A percentile compares a stretch with the other conserved stretches of the same genome.
Conservation (phyloP, 2,113 vertebrate genomes). For the Eulemur macaco region DNA sequence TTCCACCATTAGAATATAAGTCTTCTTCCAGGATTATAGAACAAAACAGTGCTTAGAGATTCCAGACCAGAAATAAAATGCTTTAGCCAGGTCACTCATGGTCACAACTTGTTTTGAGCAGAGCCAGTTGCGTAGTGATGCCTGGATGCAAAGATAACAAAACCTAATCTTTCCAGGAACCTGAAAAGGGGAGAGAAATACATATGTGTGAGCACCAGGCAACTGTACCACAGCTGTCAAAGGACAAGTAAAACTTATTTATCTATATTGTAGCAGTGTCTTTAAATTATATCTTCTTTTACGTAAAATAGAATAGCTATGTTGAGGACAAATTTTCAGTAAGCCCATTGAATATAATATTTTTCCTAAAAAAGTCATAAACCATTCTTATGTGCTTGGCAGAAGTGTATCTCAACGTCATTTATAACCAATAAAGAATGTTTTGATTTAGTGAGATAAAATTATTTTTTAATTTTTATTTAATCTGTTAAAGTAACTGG, state of each 20-base stretch:
- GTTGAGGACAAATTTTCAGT: slow-evolving; percentile 21
- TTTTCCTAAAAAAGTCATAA: background rate
- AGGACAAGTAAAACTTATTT: background rate
- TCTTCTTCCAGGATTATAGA: background rate
- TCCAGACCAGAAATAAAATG: background rate
- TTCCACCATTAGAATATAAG: background rate
- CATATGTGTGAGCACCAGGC: accelerated
- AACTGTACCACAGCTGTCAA: background rate
- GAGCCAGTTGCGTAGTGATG: background rate
- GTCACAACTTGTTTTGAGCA: background rate
- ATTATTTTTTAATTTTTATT: background rate
- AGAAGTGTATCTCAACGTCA: background rate
- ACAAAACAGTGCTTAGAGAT: accelerated
- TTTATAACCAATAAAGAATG: slow-evolving; percentile 31
- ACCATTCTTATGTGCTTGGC: background rate
- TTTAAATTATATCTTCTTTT: background rate
- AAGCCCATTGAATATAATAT: background rate
- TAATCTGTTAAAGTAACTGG: slow-evolving; percentile 24
- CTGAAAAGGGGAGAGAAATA: background rate
- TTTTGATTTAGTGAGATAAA: slow-evolving; percentile 41
- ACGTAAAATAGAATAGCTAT: background rate
- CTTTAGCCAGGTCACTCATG: background rate
- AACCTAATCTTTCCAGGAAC: background rate
- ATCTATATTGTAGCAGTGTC: background rate
- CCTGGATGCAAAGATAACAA: background rate